phyloP scores from a whole-genome alignment of 2,113 vertebrate species.

The Lipophrys pholis region DNA sequence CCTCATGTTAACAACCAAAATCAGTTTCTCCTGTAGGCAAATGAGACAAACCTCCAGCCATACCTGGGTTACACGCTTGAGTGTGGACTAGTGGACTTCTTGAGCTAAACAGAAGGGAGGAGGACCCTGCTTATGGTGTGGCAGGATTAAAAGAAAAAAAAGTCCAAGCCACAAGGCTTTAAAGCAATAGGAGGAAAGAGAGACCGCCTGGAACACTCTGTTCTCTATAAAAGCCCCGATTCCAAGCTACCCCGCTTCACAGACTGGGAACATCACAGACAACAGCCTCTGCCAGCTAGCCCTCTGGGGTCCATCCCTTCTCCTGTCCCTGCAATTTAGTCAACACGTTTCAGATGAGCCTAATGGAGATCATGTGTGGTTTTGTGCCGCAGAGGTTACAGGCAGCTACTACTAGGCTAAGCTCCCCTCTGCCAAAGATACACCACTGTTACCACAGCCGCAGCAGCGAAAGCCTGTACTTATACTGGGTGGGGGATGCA shows the following conservation, averaged over 20 bases:
- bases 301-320: constrained; percentile 75
- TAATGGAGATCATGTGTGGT: constrained; percentile 83
- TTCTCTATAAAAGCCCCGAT: constrained; percentile 76
- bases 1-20: constrained; percentile 79
- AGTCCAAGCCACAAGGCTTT: constrained; percentile 35
- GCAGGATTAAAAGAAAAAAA: constrained; percentile 36
- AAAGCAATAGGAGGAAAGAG: constrained; percentile 44
- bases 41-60: constrained; percentile 80
- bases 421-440: constrained; percentile 72
- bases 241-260: constrained; percentile 64
- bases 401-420: constrained; percentile 66
- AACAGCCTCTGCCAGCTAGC: constrained; percentile 65
- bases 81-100: constrained; percentile 84
- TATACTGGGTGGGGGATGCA: constrained; percentile 65
- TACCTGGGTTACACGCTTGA: constrained; percentile 85
- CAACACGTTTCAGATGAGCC: constrained; percentile 81
- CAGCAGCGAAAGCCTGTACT: constrained; percentile 70
- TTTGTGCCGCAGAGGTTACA: constrained; percentile 70
- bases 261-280: constrained; percentile 74
- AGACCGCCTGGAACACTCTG: constrained; percentile 70
- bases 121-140: constrained; percentile 61
- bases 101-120: constrained; percentile 60
- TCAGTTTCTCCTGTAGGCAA: constrained; percentile 81
- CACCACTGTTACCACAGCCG: constrained; percentile 74
- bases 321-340: constrained; percentile 77